Percentiles rank a stretch among this genome's conserved stretches.
Conservation (phyloP, 2,113 vertebrate species). For the Dasyurus viverrinus region DNA sequence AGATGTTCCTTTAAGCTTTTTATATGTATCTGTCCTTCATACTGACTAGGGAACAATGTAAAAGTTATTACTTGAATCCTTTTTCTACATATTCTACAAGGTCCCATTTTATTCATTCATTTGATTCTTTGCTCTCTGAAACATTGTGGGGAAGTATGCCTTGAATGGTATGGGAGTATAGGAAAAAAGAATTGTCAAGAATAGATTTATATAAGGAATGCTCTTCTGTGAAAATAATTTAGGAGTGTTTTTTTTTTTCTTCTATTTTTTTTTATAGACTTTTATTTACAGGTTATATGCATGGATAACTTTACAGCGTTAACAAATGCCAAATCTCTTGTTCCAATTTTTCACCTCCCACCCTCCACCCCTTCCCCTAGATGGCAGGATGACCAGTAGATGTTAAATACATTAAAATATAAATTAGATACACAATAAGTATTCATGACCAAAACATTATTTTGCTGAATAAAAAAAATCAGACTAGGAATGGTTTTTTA, state of each 20-base stretch:
- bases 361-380: no score
- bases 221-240: slow-evolving; percentile 31
- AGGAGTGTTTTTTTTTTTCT: slow-evolving; percentile 29
- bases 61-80: background rate
- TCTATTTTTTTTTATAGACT: no score
- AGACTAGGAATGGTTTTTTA: slow-evolving; percentile 26
- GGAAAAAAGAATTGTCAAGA: background rate
- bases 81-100: slow-evolving; percentile 1
- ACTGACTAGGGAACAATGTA: background rate
- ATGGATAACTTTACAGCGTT: no score
- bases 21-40: background rate
- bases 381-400: no score
- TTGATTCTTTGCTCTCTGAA: slow-evolving; percentile 10
- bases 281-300: no score
- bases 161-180: slow-evolving; percentile 11
- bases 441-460: no score
- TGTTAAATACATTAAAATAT: no score
- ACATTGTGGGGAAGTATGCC: background rate
- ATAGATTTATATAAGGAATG: background rate
- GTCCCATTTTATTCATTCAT: slow-evolving; percentile 15
- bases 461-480: no score
- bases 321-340: no score
- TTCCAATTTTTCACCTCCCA: no score
- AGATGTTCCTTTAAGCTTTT: background rate
- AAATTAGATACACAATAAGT: no score